phyloP scores from a whole-genome alignment of 2,888 invertebrate genomes.

The Mythimna vitellina region DNA sequence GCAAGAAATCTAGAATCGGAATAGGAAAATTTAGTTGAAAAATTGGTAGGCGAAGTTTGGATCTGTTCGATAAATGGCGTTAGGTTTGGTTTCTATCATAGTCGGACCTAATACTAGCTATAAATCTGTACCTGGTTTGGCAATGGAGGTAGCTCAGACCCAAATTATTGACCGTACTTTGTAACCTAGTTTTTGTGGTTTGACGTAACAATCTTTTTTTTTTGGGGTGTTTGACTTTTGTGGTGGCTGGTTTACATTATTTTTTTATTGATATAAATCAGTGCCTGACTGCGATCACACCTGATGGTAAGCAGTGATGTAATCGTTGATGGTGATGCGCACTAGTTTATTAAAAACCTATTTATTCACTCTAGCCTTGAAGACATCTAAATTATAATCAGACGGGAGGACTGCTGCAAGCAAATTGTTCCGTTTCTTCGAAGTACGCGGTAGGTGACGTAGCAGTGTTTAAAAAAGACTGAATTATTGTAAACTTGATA shows the following conservation, averaged over 20 bases:
- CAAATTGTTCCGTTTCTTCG: too few relatives aligned
- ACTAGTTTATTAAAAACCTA: too few relatives aligned
- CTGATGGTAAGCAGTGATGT: too few relatives aligned
- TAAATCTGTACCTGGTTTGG: slow-evolving; percentile 38
- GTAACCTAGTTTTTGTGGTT: not conserved
- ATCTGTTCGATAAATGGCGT: slow-evolving; percentile 42
- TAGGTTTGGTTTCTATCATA: slow-evolving; percentile 46
- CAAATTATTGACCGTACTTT: slow-evolving; percentile 12
- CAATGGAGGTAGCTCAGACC: slow-evolving; percentile 9
- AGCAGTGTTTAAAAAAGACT: too few relatives aligned
- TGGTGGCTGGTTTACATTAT: not conserved
- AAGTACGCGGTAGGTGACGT: too few relatives aligned
- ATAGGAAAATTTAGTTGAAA: slow-evolving; percentile 32
- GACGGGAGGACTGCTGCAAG: too few relatives aligned
- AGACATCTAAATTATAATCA: too few relatives aligned
- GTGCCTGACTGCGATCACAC: too few relatives aligned
- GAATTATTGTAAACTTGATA: too few relatives aligned
- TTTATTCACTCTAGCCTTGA: too few relatives aligned
- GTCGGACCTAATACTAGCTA: slow-evolving; percentile 20
- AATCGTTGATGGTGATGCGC: too few relatives aligned
- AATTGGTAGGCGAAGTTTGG: slow-evolving; percentile 26
- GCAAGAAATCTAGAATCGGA: slow-evolving; percentile 7
- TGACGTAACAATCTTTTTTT: not conserved
- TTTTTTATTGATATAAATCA: too few relatives aligned
- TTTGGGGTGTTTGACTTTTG: not conserved